These are phyloP conservation scores for Erethizon dorsatum DNA, from an alignment of 2,797 vertebrate species.

Conservation along the genomic window DNA sequence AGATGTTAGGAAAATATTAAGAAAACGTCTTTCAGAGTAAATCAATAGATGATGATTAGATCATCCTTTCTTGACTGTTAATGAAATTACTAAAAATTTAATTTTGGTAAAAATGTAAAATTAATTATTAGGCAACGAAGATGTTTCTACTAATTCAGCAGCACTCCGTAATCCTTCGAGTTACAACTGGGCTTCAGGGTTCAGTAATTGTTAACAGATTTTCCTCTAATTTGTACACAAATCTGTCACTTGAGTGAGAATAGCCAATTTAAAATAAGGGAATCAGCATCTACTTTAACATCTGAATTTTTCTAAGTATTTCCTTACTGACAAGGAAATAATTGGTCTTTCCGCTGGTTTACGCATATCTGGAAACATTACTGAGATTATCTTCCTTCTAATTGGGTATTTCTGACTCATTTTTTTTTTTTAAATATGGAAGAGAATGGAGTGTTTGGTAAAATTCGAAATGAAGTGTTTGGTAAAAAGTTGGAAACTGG, in stretches of 20 bases:
- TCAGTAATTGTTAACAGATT: background rate
- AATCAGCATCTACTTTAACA: background rate
- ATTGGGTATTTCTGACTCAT: background rate
- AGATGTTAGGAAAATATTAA: background rate
- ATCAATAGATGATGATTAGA: background rate
- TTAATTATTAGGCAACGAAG: background rate
- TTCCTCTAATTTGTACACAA: slow-evolving; percentile 16
- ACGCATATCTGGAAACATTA: background rate
- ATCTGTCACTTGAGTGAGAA: background rate
- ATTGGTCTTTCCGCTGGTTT: background rate
- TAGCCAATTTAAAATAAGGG: background rate
- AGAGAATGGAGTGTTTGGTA: background rate
- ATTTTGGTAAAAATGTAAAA: slow-evolving; percentile 14
- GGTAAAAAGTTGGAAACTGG: slow-evolving; percentile 7
- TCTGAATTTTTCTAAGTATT: background rate
- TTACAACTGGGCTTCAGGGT: background rate
- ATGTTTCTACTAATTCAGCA: background rate
- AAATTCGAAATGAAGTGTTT: background rate
- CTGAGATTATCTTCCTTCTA: background rate
- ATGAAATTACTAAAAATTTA: background rate
- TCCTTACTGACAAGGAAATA: background rate
- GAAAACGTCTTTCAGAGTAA: slow-evolving; percentile 20
- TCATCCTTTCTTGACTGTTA: background rate
- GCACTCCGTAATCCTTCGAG: background rate
- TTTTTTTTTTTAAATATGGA: background rate